Evolutionary conservation across 2,797 vertebrate genomes (phyloP), one percentile per base, ranked within the genome.

Genomic region (Cheirogaleus major): DNA sequence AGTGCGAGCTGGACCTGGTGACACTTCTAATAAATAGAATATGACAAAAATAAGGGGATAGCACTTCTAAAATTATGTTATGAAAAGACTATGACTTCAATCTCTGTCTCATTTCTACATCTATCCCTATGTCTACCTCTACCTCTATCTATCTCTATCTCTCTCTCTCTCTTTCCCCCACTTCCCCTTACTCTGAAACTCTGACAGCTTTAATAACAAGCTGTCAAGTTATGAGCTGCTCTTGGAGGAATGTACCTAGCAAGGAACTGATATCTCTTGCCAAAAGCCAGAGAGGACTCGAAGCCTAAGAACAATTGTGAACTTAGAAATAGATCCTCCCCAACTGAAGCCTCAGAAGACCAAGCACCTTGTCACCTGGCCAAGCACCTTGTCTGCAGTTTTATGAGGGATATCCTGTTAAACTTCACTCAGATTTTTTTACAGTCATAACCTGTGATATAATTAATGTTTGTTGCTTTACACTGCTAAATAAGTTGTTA

Each of bases 241-340:
- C 5, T 38, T 59, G 30, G 18, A 80, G 45, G 32, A 4, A 1
- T 45, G 32, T 11, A 18, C 3, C 2, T 0, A 11, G 18, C 7
- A 15, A 80, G 27, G 13, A 45, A 88, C 23, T 35, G 4, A 17
- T 3, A 1, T 52, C 12, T 82, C 25, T 82, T 14, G 41, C 32
- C 9, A 57, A n/a, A 7, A 48, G 38, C 17, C 50, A 67, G 32
- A 0, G 0, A 65, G 18, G 22, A 67, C 17, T 38, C 12, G 6
- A 78, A 48, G 17, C 38, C n/a, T 5, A 3, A 48, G 55, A 59
- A 43, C 17, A 50, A 63, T 18, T 2, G 0, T 48, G 69, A 76
- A 4, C 30, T 94, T 70, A 83, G 30, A 86, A 91, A 75, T 0
- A 65, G 25, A 81, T 14, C 2, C 12, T 59, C 67, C 8, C 23